Evolutionary conservation across 2,797 vertebrate genomes (phyloP).

Genomic region (Liparis tanakae): DNA sequence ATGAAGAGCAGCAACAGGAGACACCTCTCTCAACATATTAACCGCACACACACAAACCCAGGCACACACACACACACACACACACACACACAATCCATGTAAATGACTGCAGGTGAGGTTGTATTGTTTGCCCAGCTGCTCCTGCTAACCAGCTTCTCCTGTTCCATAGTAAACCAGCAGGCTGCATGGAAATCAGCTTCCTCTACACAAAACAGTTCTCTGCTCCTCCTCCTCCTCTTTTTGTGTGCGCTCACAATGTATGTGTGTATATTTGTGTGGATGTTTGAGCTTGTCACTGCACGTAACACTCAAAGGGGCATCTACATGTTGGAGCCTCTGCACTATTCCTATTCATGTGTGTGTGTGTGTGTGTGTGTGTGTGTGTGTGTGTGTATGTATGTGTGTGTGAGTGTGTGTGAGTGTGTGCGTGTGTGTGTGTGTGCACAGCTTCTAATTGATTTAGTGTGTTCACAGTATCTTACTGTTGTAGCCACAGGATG

Average conservation of each 20-base stretch:
- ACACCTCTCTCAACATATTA: conserved; percentile 53
- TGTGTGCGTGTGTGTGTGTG: conserved; percentile 8
- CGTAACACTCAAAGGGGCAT: conserved; percentile 30
- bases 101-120: conserved; percentile 78
- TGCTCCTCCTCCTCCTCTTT: conserved; percentile 23
- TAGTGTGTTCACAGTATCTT: conserved; percentile 18
- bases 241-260: conserved; percentile 15
- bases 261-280: conserved; percentile 18
- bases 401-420: too few species aligned
- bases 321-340: conserved; percentile 32
- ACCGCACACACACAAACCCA: conserved; percentile 28
- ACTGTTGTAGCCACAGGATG: conserved; percentile 70
- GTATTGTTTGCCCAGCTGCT: conserved; percentile 79
- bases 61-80: conserved; percentile 36
- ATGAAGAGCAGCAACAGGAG: conserved; percentile 73
- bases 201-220: conserved; percentile 63
- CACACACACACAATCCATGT: conserved; percentile 59
- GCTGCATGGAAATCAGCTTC: conserved; percentile 73
- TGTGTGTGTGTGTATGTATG: conserved; percentile 11
- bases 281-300: conserved; percentile 22
- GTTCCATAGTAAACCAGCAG: conserved; percentile 67
- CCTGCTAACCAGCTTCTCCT: conserved; percentile 68
- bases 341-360: conserved; percentile 1
- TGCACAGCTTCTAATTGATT: conserved; percentile 19
- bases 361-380: neutral